Base-by-base conservation (phyloP, 1,140 invertebrate genomes). In the Pteromalus puparum region DNA sequence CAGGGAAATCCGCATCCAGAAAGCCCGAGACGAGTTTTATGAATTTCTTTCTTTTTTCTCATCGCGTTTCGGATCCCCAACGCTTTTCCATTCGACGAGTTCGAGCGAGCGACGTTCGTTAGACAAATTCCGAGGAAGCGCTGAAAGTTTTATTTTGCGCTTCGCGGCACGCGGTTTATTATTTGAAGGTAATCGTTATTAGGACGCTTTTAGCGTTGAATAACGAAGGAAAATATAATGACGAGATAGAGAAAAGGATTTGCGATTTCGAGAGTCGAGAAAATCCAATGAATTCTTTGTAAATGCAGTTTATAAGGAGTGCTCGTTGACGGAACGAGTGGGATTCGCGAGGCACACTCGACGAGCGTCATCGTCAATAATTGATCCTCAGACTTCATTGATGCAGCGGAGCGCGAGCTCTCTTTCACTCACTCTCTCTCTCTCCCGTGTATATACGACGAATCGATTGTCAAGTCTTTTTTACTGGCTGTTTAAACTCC, bases 381-480 rank as follows among this genome's bases (percentile, higher is more conserved):
- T 78, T 78, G 82, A 72, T 61, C 75, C 74, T 70, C 38, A 83
- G 82, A 83, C 74, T 70, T 68, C 42, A 83, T 83, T 83, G 38
- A 73, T 21, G 74, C 26, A 67, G 18, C 53, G 28, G 13, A 72
- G n/a, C 38, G 2, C 30, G 13, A 72, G n/a, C 38, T 30, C 30
- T 30, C 2, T 15, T 30, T 38, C 72, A 13, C 12, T 7, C 67
- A 21, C 48, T 53, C 48, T 5, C 30, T 5, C 30, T 34, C 30
- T 34, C 30, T 5, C 30, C 3, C 6, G 30, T 34, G 30, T 34
- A 5, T 53, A 21, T 75, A 74, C 81, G 18, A n/a, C 73, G 73
- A 82, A 75, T 82, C 81, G 81, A 82, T 82, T 75, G 53, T 61
- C 48, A 42, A 61, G 70, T 38, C 61, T 79, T 30, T 65, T 28